A percentile compares a stretch with the other conserved stretches of the same genome.
Conservation (phyloP, 2,113 vertebrate species). For the Thalassoma bifasciatum region DNA sequence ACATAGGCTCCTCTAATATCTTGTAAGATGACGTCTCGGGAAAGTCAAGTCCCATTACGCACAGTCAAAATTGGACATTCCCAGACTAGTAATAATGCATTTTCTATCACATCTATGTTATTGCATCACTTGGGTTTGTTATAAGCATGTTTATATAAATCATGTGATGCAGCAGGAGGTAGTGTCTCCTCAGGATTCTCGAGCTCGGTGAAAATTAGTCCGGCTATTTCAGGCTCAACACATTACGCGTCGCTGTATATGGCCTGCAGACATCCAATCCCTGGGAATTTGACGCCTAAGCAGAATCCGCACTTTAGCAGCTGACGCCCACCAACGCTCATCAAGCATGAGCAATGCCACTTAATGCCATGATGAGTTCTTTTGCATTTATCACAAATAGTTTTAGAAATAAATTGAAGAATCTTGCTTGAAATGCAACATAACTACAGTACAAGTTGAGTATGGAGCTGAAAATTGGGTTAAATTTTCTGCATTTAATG, state of each 20-base stretch:
- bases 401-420: background rate
- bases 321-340: slow-evolving; percentile 41
- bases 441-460: background rate
- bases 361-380: background rate
- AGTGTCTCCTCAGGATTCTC: slow-evolving; percentile 13
- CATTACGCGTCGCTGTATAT: slow-evolving; percentile 75
- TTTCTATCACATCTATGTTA: background rate
- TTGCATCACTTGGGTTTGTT: background rate
- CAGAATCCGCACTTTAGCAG: slow-evolving; percentile 65
- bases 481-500: background rate
- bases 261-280: slow-evolving; percentile 81
- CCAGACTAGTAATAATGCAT: background rate
- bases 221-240: slow-evolving; percentile 79
- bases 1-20: background rate
- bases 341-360: slow-evolving; percentile 10
- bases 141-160: background rate
- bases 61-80: background rate
- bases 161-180: background rate
- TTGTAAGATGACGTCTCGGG: fast-evolving
- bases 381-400: background rate
- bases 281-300: slow-evolving; percentile 80
- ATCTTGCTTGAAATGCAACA: background rate
- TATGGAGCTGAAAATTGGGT: background rate
- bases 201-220: slow-evolving; percentile 57
- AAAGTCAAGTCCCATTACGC: background rate